phyloP scores from a whole-genome alignment of 2,113 vertebrate species.

The Tupaia tana region DNA sequence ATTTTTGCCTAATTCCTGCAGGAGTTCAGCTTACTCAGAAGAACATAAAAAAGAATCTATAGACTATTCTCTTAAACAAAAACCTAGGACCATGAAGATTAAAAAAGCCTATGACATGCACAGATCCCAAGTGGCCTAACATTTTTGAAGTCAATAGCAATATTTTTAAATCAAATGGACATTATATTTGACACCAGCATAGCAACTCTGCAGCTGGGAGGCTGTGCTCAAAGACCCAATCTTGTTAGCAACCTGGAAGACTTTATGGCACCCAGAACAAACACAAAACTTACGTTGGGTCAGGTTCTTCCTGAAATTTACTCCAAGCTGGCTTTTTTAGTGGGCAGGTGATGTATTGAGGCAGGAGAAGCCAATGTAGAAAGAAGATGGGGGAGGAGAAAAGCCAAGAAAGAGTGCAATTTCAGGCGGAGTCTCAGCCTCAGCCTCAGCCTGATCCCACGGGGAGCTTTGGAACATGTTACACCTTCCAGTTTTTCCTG shows the following conservation, averaged over 20 bases:
- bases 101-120: neutral
- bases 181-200: neutral
- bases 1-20: neutral
- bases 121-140: neutral
- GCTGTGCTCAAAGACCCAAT: neutral
- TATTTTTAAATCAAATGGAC: neutral
- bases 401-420: neutral
- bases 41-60: neutral
- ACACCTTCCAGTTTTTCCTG: neutral
- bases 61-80: neutral
- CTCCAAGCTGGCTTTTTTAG: neutral
- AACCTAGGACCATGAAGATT: neutral
- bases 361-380: neutral
- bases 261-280: neutral
- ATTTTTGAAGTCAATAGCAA: neutral
- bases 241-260: neutral
- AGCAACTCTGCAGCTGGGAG: neutral
- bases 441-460: neutral
- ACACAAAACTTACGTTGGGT: neutral
- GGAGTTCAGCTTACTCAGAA: neutral
- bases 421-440: neutral
- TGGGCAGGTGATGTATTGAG: neutral
- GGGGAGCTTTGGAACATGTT: neutral
- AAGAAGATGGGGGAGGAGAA: neutral
- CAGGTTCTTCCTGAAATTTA: neutral